phyloP scores from a whole-genome alignment of 2,888 invertebrate species.

The Schrankia costaestrigalis region DNA sequence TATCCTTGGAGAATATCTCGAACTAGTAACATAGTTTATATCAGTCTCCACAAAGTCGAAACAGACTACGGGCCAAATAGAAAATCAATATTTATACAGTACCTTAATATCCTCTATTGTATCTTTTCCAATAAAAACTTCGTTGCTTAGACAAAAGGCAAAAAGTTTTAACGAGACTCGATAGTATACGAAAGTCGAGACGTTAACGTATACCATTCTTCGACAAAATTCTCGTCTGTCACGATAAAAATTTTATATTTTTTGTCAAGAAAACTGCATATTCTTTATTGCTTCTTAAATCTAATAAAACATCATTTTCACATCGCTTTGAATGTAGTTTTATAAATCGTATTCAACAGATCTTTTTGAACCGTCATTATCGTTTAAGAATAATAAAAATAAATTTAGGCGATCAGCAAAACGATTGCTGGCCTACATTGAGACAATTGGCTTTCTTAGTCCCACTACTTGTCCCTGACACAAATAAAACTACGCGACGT shows the following conservation, averaged over 20 bases:
- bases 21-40: background rate
- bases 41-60: background rate
- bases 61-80: background rate
- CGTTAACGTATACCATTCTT: slow-evolving; percentile 8
- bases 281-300: no score
- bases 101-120: slow-evolving; percentile 12
- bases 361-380: no score
- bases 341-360: no score
- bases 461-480: slow-evolving; percentile 24
- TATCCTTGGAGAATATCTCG: no score
- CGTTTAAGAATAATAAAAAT: no score
- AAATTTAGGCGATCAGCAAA: no score
- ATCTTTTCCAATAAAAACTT: slow-evolving; percentile 22
- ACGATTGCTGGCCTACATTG: slow-evolving; percentile 13
- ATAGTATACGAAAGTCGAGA: slow-evolving; percentile 17
- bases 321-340: no score
- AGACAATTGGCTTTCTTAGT: slow-evolving; percentile 19
- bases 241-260: no score
- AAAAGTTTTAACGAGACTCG: slow-evolving; percentile 32
- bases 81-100: slow-evolving; percentile 11
- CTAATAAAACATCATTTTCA: no score
- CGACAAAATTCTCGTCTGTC: no score
- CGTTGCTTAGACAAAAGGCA: slow-evolving; percentile 19
- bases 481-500: slow-evolving; percentile 11
- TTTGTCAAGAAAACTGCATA: no score